A percentile compares a stretch with the other conserved stretches of the same genome.
Evolutionary conservation across 2,888 invertebrate species (phyloP).

Genomic region (Eurytoma adleriae): DNA sequence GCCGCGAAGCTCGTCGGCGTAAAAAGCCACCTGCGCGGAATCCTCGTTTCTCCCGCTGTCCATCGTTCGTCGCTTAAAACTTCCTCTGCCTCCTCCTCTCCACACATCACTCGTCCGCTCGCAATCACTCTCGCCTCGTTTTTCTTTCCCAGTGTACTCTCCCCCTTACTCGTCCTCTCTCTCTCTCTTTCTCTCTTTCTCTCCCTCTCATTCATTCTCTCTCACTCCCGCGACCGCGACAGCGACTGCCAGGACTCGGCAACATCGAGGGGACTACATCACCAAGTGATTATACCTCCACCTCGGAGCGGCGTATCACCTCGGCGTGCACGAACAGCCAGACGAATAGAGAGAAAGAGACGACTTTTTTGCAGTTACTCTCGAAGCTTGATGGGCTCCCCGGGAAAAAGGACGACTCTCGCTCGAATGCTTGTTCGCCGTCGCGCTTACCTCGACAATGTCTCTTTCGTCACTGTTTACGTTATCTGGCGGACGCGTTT

Average conservation of each 20-base stretch:
- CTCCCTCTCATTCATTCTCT: too few species aligned
- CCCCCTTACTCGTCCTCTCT: conserved; percentile 41
- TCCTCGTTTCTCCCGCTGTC: conserved; percentile 49
- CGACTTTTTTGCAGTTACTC: conserved; percentile 27
- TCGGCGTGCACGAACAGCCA: neutral
- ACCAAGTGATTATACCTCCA: conserved; percentile 72
- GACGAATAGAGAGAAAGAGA: conserved; percentile 22
- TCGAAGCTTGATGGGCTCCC: conserved; percentile 44
- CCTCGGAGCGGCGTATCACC: conserved; percentile 58
- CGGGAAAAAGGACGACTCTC: conserved; percentile 30
- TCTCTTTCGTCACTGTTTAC: neutral
- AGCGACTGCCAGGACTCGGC: conserved; percentile 23
- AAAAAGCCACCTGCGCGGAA: conserved; percentile 27
- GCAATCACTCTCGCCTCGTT: conserved; percentile 45
- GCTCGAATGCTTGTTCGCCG: conserved; percentile 35
- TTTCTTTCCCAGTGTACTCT: conserved; percentile 20
- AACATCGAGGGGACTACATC: conserved; percentile 70
- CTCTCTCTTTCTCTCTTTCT: conserved; percentile 42
- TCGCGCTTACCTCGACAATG: conserved; percentile 3
- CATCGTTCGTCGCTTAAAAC: conserved; percentile 57
- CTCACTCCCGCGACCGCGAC: too few species aligned
- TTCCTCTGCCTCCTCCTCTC: conserved; percentile 29
- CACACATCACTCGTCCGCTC: conserved; percentile 54
- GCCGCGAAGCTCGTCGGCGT: neutral
- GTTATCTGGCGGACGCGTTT: neutral